phyloP scores from a whole-genome alignment of 2,888 invertebrate genomes.

The Oscheius onirici region DNA sequence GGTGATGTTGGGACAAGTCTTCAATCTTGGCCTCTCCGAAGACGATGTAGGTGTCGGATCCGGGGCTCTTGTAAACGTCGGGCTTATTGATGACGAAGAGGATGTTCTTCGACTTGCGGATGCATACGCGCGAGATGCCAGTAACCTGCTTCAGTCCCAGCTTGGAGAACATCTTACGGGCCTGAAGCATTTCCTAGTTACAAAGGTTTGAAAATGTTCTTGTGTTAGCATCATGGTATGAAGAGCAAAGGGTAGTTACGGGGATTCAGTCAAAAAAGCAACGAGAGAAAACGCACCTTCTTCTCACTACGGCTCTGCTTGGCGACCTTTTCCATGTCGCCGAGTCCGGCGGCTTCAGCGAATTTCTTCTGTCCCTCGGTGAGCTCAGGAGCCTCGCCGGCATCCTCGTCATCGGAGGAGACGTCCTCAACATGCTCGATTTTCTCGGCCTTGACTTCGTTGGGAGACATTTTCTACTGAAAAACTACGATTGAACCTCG shows the following conservation, averaged over 20 bases:
- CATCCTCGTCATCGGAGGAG: slow-evolving; percentile 54
- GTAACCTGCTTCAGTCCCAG: slow-evolving; percentile 89
- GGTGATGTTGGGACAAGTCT: slow-evolving; percentile 95
- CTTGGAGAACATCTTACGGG: slow-evolving; percentile 97
- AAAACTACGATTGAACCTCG: too few species aligned
- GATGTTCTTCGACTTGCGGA: slow-evolving; percentile 97
- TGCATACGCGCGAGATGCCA: slow-evolving; percentile 92
- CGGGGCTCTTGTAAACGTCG: slow-evolving; percentile 96
- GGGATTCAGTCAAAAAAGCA: not conserved
- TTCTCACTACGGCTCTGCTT: slow-evolving; percentile 98
- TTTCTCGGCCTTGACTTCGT: slow-evolving; percentile 8
- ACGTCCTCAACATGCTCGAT: slow-evolving; percentile 50
- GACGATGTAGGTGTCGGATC: slow-evolving; percentile 98
- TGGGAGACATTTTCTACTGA: not conserved
- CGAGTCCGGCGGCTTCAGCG: slow-evolving; percentile 68
- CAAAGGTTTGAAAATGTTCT: not conserved
- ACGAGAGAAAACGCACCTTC: slow-evolving; percentile 76
- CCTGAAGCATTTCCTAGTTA: slow-evolving; percentile 72
- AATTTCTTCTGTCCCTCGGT: slow-evolving; percentile 66
- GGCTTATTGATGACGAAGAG: slow-evolving; percentile 98
- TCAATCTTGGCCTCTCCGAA: slow-evolving; percentile 99
- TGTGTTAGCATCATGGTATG: too few species aligned
- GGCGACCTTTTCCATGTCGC: slow-evolving; percentile 73
- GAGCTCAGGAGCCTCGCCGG: slow-evolving; percentile 39
- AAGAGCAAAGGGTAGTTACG: too few species aligned